Percentiles rank a stretch among this genome's conserved stretches.
Conservation (phyloP, 2,797 vertebrate species). For the Sebastes nivosus region DNA sequence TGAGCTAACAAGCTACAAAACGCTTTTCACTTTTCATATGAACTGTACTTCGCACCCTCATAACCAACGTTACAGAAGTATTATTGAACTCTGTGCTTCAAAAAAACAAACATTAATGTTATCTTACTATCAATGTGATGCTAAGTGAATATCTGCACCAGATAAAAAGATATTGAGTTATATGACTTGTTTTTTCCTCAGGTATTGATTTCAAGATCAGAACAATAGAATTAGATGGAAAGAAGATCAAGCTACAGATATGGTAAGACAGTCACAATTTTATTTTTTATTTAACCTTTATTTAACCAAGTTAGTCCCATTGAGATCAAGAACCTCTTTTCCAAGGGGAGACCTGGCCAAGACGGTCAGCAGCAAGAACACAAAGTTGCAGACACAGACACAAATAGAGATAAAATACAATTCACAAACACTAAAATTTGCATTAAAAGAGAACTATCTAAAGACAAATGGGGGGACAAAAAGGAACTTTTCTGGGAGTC, state of each 20-base stretch:
- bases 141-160: not conserved
- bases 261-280: slow-evolving; percentile 84
- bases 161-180: not conserved
- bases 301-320: too few species aligned
- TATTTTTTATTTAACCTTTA: too few species aligned
- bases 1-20: slow-evolving; percentile 38
- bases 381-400: too few species aligned
- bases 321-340: too few species aligned
- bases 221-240: slow-evolving; percentile 96
- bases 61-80: not conserved
- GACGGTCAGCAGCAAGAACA: too few species aligned
- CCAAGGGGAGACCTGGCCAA: too few species aligned
- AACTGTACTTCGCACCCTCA: slow-evolving; percentile 38
- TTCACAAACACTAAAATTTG: too few species aligned
- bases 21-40: slow-evolving; percentile 27
- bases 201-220: slow-evolving; percentile 99
- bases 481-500: too few species aligned
- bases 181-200: slow-evolving; percentile 53
- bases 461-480: too few species aligned
- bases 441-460: too few species aligned
- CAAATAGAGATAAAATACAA: too few species aligned
- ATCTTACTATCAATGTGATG: not conserved
- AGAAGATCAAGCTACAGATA: slow-evolving; percentile 99
- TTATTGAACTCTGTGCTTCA: not conserved
- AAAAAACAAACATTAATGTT: not conserved